Percentiles rank a stretch among this genome's conserved stretches.
These are phyloP conservation scores for Xyliphius kryptos DNA, from an alignment of 2,113 vertebrate species.

Conservation along the genomic window DNA sequence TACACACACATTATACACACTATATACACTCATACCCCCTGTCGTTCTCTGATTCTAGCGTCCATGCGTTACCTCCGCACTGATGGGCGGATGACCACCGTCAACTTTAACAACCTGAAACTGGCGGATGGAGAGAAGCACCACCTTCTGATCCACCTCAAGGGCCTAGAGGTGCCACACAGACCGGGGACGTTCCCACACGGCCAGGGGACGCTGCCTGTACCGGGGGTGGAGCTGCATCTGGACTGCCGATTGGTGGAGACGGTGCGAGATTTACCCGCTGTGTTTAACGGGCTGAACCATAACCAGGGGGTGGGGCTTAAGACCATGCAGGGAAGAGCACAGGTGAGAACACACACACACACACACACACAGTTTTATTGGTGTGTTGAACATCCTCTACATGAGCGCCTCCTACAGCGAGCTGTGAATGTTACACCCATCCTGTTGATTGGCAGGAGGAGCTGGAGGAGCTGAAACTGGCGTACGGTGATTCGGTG, in stretches of 20 bases:
- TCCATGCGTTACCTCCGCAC: constrained; percentile 80
- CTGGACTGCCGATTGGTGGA: constrained; percentile 86
- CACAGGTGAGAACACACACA: constrained; percentile 65
- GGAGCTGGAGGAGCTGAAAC: constrained; percentile 82
- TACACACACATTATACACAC: too few species aligned
- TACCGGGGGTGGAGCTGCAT: constrained; percentile 75
- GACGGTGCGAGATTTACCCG: constrained; percentile 76
- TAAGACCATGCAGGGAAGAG: constrained; percentile 75
- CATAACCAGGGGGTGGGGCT: constrained; percentile 71
- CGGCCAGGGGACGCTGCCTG: constrained; percentile 16
- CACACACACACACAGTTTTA: neutral
- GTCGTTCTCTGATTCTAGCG: too few species aligned
- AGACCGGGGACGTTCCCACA: constrained; percentile 41
- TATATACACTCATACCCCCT: too few species aligned
- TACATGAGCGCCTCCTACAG: neutral
- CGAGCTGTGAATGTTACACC: neutral
- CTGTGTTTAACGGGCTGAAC: constrained; percentile 70
- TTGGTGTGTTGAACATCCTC: too few species aligned
- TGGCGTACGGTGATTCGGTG: constrained; percentile 82
- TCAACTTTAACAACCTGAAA: constrained; percentile 85
- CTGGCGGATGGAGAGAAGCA: constrained; percentile 86
- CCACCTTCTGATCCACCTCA: constrained; percentile 78
- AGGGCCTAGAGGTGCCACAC: constrained; percentile 67
- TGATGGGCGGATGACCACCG: constrained; percentile 78
- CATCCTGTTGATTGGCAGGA: constrained; percentile 66